These are phyloP conservation scores for Argyresthia albistria DNA, from an alignment of 2,888 invertebrate genomes.

Conservation along the genomic window DNA sequence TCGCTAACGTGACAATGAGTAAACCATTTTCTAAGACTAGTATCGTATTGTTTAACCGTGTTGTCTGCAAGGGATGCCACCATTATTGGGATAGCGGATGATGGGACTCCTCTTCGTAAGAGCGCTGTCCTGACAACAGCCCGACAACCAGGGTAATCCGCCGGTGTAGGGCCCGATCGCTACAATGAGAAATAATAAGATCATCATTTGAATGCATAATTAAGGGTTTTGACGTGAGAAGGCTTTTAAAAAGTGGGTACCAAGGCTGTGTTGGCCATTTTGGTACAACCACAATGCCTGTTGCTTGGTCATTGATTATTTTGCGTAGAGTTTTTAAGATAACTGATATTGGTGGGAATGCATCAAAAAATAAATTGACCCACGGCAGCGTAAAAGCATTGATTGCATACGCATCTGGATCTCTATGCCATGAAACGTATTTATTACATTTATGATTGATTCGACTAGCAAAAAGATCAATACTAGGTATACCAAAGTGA, in stretches of 20 bases:
- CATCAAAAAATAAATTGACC: too few species aligned
- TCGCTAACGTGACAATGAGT: not conserved
- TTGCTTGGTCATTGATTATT: not conserved
- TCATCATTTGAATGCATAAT: not conserved
- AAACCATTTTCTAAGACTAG: not conserved
- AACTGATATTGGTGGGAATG: too few species aligned
- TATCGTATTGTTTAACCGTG: not conserved
- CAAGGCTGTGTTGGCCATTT: not conserved
- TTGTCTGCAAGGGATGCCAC: not conserved
- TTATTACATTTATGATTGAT: too few species aligned
- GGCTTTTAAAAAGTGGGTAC: not conserved
- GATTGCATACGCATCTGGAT: too few species aligned
- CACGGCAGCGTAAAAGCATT: too few species aligned
- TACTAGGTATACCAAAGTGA: too few species aligned
- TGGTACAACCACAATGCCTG: not conserved
- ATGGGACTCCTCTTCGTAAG: not conserved
- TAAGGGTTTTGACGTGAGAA: not conserved
- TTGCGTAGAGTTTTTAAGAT: too few species aligned
- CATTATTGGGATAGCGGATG: not conserved
- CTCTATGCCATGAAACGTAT: too few species aligned
- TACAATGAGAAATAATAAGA: not conserved
- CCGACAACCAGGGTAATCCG: not conserved
- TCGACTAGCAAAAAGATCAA: too few species aligned
- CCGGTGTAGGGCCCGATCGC: not conserved
- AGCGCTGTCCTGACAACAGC: not conserved